These are phyloP conservation scores for Cherax quadricarinatus DNA, from an alignment of 1,140 invertebrate genomes.

Conservation along the genomic window DNA sequence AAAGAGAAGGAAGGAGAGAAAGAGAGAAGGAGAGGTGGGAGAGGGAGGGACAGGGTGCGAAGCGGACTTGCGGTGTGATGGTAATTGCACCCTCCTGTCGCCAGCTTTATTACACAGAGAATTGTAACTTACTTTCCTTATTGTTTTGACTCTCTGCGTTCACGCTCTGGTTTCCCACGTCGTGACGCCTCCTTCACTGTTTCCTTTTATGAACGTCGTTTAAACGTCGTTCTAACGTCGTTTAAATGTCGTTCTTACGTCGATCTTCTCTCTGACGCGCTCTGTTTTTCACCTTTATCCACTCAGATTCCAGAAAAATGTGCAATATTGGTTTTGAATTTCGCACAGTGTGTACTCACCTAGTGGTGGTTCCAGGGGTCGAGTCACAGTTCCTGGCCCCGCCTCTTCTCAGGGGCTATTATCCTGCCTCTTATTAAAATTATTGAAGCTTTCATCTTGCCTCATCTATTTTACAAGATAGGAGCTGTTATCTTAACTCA, in stretches of 20 bases:
- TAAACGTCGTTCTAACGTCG: neutral
- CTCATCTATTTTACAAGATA: too few species aligned
- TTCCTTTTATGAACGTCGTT: neutral
- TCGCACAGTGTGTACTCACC: too few species aligned
- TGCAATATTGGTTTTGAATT: too few species aligned
- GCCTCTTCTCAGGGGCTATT: too few species aligned
- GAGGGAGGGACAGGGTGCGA: neutral
- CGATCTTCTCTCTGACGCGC: neutral
- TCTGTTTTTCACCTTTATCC: neutral
- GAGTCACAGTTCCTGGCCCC: too few species aligned
- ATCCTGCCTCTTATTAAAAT: too few species aligned
- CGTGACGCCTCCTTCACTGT: neutral
- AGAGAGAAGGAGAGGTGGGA: neutral
- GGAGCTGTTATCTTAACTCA: too few species aligned
- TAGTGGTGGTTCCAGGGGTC: too few species aligned
- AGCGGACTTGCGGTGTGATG: neutral
- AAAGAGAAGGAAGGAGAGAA: too few species aligned
- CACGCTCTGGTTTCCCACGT: neutral
- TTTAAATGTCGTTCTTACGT: neutral
- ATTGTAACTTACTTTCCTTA: neutral
- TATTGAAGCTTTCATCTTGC: too few species aligned
- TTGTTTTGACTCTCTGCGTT: neutral
- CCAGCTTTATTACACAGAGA: neutral
- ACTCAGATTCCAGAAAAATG: too few species aligned
- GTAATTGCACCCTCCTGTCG: neutral